These are phyloP conservation scores for Himalopsyche japonica DNA, from an alignment of 2,888 invertebrate genomes.

Conservation along the genomic window DNA sequence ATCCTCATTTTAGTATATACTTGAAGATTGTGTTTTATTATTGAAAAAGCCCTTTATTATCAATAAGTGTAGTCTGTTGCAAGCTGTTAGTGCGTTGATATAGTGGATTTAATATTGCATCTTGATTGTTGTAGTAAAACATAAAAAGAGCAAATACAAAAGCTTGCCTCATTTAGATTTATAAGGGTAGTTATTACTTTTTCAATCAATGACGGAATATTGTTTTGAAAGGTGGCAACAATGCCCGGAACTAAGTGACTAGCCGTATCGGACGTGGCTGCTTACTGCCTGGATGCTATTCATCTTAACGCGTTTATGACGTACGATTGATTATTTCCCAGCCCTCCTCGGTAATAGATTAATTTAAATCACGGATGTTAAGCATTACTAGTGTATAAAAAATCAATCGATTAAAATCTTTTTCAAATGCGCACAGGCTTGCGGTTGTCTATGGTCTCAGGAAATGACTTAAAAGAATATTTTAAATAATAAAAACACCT, in stretches of 20 bases:
- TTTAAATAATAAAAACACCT: too few species aligned
- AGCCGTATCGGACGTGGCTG: conserved; percentile 9
- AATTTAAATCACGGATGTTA: background rate
- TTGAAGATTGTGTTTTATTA: too few species aligned
- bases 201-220: background rate
- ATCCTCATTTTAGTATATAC: too few species aligned
- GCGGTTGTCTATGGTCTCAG: too few species aligned
- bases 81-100: too few species aligned
- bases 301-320: conserved; percentile 13
- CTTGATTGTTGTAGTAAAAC: background rate
- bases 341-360: background rate
- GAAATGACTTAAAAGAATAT: too few species aligned
- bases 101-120: background rate
- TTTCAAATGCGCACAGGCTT: too few species aligned
- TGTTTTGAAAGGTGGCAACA: conserved; percentile 18
- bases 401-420: too few species aligned
- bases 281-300: background rate
- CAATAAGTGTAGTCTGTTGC: too few species aligned
- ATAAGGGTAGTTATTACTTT: background rate
- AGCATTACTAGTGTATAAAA: background rate
- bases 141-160: background rate
- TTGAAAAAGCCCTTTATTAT: too few species aligned
- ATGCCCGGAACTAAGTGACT: conserved; percentile 35
- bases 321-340: conserved; percentile 24
- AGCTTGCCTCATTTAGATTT: background rate